Conservation (phyloP, 2,797 vertebrate species). For the Brachymystax lenok region DNA sequence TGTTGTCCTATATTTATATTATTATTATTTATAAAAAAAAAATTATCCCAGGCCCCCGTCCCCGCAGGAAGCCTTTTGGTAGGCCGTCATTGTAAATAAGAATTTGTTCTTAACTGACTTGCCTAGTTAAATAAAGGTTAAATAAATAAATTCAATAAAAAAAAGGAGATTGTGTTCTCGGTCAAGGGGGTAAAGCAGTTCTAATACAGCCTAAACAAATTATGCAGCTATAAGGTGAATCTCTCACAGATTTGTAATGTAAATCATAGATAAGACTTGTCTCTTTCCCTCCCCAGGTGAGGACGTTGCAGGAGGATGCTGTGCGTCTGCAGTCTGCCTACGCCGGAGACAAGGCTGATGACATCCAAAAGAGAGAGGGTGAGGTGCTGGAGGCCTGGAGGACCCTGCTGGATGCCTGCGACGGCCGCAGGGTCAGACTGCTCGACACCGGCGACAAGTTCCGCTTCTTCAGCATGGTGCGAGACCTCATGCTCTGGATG, state of each 20-base stretch:
- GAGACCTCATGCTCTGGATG: slow-evolving; percentile 98
- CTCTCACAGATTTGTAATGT: neutral
- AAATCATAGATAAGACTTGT: neutral
- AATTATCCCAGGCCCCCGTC: too few species aligned
- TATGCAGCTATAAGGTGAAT: neutral
- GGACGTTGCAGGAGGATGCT: slow-evolving; percentile 93
- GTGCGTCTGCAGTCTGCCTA: slow-evolving; percentile 92
- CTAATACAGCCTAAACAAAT: too few species aligned
- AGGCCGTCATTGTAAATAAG: too few species aligned
- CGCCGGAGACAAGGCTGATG: slow-evolving; percentile 93
- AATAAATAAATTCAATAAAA: too few species aligned
- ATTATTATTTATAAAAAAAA: too few species aligned
- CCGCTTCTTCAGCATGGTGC: slow-evolving; percentile 95
- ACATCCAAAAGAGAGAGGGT: slow-evolving; percentile 93
- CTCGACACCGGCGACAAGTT: slow-evolving; percentile 90
- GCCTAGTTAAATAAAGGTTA: too few species aligned
- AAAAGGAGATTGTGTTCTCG: too few species aligned
- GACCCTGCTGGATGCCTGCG: slow-evolving; percentile 88
- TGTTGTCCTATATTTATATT: too few species aligned
- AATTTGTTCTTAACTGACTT: too few species aligned
- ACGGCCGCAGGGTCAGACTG: slow-evolving; percentile 87
- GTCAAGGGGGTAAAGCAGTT: too few species aligned
- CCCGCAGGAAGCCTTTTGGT: too few species aligned
- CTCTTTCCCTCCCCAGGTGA: slow-evolving; percentile 74
- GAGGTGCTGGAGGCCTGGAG: slow-evolving; percentile 96